Conservation (phyloP, 2,888 invertebrate species). For the Trichopoda pennipes region DNA sequence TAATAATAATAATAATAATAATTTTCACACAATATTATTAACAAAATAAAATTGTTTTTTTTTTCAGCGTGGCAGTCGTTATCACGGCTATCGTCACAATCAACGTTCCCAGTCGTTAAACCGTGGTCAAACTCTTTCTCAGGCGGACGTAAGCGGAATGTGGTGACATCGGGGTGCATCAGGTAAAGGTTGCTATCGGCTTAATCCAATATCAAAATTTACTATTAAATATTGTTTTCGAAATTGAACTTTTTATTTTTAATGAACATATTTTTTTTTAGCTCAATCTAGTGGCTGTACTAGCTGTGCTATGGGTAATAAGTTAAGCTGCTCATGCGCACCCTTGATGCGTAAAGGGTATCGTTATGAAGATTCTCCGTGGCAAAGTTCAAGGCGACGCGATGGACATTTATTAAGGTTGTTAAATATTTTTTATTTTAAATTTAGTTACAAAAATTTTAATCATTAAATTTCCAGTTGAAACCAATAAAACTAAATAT, state of each 20-base stretch:
- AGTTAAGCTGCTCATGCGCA: conserved; percentile 97
- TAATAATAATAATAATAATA: too few species aligned
- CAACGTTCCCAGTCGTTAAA: conserved; percentile 89
- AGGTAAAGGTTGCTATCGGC: conserved; percentile 81
- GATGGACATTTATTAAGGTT: conserved; percentile 94
- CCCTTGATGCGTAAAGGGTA: conserved; percentile 97
- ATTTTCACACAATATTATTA: neutral
- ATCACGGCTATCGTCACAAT: conserved; percentile 84
- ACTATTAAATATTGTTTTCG: conserved; percentile 2
- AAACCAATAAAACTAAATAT: conserved; percentile 37
- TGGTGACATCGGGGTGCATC: conserved; percentile 91
- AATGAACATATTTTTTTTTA: conserved; percentile 71
- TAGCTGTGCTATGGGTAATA: conserved; percentile 95
- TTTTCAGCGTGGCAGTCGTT: conserved; percentile 84
- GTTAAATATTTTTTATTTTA: conserved; percentile 55
- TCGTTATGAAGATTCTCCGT: conserved; percentile 97
- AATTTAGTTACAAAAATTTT: conserved; percentile 31
- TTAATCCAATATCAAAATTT: conserved; percentile 31
- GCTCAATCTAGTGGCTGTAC: conserved; percentile 80
- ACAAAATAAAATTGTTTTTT: neutral
- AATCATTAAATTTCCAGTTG: conserved; percentile 53
- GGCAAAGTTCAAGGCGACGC: conserved; percentile 92
- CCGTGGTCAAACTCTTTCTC: conserved; percentile 86
- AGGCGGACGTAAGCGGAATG: conserved; percentile 86
- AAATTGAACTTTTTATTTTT: conserved; percentile 12